Evolutionary conservation across 2,797 vertebrate genomes (phyloP).

Genomic region (Dryobates pubescens): DNA sequence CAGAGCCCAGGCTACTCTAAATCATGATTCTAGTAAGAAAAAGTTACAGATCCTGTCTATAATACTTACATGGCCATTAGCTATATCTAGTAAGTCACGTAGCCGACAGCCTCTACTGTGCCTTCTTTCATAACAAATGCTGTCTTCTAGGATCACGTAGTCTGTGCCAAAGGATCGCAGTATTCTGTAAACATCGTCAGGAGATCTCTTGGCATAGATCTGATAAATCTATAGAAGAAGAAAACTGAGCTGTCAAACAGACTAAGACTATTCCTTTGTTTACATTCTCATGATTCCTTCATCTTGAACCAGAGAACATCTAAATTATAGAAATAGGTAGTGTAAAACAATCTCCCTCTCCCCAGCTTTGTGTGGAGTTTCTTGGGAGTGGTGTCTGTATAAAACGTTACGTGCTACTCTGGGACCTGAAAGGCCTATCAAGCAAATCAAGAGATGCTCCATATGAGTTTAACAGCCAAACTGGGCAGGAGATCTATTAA

Average conservation of each 20-base stretch:
- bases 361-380: not conserved
- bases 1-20: not conserved
- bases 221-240: constrained; percentile 88
- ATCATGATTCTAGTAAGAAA: rapidly evolving
- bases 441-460: not conserved
- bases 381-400: not conserved
- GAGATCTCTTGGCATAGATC: constrained; percentile 88
- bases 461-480: not conserved
- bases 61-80: constrained; percentile 92
- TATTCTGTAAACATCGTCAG: constrained; percentile 85
- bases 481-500: not conserved
- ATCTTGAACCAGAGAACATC: not conserved
- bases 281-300: not conserved
- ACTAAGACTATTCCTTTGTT: not conserved
- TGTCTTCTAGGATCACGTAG: constrained; percentile 94
- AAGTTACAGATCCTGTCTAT: rapidly evolving
- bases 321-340: not conserved
- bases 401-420: not conserved
- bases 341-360: not conserved
- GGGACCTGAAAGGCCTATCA: not conserved
- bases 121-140: constrained; percentile 92
- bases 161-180: constrained; percentile 86
- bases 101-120: constrained; percentile 91
- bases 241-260: not conserved
- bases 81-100: constrained; percentile 90